These are phyloP conservation scores for Muntiacus muntjak DNA, from an alignment of 2,113 vertebrate genomes.

Conservation along the genomic window DNA sequence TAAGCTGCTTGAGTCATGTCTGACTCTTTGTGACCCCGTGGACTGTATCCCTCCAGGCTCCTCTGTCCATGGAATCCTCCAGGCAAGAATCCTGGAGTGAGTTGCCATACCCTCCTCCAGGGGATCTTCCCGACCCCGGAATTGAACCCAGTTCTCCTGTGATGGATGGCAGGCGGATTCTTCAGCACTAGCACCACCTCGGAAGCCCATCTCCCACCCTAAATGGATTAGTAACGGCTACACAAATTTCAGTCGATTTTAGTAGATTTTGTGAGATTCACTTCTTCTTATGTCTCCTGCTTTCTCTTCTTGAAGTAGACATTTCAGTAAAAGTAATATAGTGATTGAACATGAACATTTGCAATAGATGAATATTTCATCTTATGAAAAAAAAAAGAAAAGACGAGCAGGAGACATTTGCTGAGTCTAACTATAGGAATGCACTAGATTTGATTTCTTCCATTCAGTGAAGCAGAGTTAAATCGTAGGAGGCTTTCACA, in stretches of 20 bases:
- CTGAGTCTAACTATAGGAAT: not conserved
- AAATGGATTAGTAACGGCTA: not conserved
- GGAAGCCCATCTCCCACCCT: not conserved
- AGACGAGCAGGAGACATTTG: not conserved
- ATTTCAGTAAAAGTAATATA: not conserved
- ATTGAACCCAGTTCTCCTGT: not conserved
- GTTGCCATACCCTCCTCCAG: not conserved
- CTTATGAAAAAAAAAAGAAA: not conserved
- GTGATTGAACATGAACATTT: not conserved
- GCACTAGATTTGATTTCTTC: not conserved
- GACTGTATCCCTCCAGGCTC: not conserved
- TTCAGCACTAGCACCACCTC: not conserved
- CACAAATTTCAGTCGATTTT: not conserved
- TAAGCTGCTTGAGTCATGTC: not conserved
- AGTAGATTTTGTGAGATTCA: conserved; percentile 14
- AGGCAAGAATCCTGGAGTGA: not conserved
- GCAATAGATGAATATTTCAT: not conserved
- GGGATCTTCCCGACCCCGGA: not conserved
- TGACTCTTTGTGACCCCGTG: rapidly evolving
- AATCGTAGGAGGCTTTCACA: not conserved
- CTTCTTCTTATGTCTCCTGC: not conserved
- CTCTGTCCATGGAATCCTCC: not conserved
- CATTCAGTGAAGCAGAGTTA: not conserved
- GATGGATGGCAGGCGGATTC: rapidly evolving
- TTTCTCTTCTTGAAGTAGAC: not conserved